phyloP scores from a whole-genome alignment of 2,888 invertebrate genomes.

The Blomia tropicalis region DNA sequence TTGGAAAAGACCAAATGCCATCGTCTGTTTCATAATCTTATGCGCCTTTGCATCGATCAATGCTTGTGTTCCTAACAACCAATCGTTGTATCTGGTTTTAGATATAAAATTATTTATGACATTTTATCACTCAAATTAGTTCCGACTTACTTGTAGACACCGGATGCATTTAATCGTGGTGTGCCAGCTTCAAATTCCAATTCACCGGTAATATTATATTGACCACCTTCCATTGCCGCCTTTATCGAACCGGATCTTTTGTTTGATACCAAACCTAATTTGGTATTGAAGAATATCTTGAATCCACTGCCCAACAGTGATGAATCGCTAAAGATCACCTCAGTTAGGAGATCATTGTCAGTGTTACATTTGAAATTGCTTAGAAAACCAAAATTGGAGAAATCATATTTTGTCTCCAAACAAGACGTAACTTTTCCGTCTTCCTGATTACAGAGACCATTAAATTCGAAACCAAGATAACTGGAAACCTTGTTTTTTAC shows the following conservation, averaged over 20 bases:
- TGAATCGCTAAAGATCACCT: neutral
- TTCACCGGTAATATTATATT: neutral
- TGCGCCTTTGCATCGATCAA: conserved; percentile 1
- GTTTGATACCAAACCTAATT: neutral
- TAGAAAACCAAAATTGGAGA: neutral
- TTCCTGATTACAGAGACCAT: neutral
- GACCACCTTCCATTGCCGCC: neutral
- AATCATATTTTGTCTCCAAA: conserved; percentile 4
- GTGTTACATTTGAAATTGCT: neutral
- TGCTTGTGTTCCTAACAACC: neutral
- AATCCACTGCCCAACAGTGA: neutral
- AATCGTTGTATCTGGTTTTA: neutral
- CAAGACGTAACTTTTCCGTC: neutral
- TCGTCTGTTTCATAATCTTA: neutral
- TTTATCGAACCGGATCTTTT: neutral
- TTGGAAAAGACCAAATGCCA: neutral
- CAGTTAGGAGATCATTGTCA: neutral
- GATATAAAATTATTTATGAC: neutral
- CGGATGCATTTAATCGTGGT: neutral
- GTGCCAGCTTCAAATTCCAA: neutral
- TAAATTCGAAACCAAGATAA: neutral
- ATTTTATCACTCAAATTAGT: neutral
- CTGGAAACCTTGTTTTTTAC: neutral
- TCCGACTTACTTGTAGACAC: conserved; percentile 9
- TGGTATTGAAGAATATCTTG: neutral